Conservation (phyloP, 2,797 vertebrate species). For the Yasuhikotakia modesta region DNA sequence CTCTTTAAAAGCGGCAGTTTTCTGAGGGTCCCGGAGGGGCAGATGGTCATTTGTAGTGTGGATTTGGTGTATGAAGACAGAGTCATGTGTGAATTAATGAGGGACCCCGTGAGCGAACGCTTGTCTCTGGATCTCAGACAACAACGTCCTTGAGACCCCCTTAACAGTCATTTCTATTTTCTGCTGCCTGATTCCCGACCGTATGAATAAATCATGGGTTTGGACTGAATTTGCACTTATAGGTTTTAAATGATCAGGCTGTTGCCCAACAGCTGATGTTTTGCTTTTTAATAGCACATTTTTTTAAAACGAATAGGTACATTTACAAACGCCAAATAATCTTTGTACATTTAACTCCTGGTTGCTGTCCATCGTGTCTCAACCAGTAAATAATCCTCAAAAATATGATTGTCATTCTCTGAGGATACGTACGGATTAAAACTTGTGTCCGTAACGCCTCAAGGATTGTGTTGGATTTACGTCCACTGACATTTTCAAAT, state of each 20-base stretch:
- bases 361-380: neutral
- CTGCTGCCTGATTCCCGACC: constrained; percentile 1
- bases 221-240: constrained; percentile 21
- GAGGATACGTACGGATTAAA: no score
- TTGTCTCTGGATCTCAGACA: constrained; percentile 29
- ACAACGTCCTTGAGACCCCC: constrained; percentile 49
- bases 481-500: neutral
- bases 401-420: no score
- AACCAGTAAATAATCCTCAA: no score
- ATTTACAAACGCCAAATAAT: neutral
- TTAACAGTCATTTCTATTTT: constrained; percentile 32
- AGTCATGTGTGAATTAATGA: constrained; percentile 38
- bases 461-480: no score
- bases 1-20: constrained; percentile 28
- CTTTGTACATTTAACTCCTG: neutral
- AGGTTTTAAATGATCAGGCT: constrained; percentile 49
- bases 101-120: constrained; percentile 8
- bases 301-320: neutral
- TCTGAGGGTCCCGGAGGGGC: constrained; percentile 32
- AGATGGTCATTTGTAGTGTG: constrained; percentile 21
- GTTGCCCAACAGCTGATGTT: constrained; percentile 17
- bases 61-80: constrained; percentile 3
- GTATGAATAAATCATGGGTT: constrained; percentile 56
- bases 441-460: no score
- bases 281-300: constrained; percentile 6